Evolutionary conservation across 2,888 invertebrate species (phyloP).

Genomic region (Idaea aversata): DNA sequence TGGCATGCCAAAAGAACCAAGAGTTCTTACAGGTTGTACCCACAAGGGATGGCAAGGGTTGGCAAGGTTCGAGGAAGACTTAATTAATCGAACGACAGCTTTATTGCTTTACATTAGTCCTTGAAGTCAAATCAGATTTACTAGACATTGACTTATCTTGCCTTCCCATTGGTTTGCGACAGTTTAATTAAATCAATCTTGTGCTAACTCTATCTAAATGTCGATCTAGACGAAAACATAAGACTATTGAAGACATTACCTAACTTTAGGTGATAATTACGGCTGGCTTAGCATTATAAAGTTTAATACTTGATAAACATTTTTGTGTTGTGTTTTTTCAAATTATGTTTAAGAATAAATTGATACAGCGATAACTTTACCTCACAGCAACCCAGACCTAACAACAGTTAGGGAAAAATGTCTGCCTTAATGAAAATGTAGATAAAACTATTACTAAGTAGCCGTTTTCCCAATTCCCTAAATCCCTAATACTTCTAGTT

Average conservation of each 20-base stretch:
- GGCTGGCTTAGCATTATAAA: too few species aligned
- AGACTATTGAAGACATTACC: background rate
- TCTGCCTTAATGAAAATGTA: too few species aligned
- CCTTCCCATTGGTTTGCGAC: slow-evolving; percentile 16
- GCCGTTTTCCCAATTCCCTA: too few species aligned
- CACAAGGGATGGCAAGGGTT: background rate
- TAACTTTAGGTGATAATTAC: background rate
- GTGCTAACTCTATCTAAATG: background rate
- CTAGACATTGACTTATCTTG: slow-evolving; percentile 15
- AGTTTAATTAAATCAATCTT: slow-evolving; percentile 24
- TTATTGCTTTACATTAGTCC: slow-evolving; percentile 17
- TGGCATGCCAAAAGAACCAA: slow-evolving; percentile 12
- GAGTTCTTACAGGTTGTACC: slow-evolving; percentile 8
- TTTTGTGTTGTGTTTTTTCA: too few species aligned
- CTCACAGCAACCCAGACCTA: too few species aligned
- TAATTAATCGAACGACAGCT: slow-evolving; percentile 22
- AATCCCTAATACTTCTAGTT: too few species aligned
- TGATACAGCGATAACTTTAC: too few species aligned
- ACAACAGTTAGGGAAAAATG: too few species aligned
- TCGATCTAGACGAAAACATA: background rate
- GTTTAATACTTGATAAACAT: too few species aligned
- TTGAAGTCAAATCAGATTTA: slow-evolving; percentile 24
- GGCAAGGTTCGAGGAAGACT: slow-evolving; percentile 3
- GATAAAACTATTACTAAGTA: too few species aligned
- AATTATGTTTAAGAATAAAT: too few species aligned